Percentiles rank a stretch among this genome's conserved stretches.
Evolutionary conservation across 2,113 vertebrate genomes (phyloP).

Genomic region (Boulengeromyrus knoepffleri): DNA sequence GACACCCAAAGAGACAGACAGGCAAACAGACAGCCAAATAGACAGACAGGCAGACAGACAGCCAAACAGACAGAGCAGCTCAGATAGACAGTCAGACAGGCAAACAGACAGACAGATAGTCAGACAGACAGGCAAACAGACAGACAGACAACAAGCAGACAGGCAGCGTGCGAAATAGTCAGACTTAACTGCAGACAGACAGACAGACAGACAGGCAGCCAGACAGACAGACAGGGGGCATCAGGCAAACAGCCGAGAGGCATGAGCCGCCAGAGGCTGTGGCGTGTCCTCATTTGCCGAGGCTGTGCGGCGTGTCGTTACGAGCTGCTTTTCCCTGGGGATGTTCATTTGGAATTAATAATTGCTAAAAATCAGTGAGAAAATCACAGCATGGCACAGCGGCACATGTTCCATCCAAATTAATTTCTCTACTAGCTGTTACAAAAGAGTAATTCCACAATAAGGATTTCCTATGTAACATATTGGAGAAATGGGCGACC

Average conservation of each 20-base stretch:
- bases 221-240: not conserved
- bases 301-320: not conserved
- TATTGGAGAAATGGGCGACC: not conserved
- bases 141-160: too few species aligned
- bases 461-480: not conserved
- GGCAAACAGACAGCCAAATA: not conserved
- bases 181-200: not conserved
- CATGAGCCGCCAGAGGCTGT: not conserved
- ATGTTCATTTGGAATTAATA: not conserved
- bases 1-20: not conserved
- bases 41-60: not conserved
- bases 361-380: not conserved
- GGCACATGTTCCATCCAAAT: not conserved
- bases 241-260: not conserved
- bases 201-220: not conserved
- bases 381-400: not conserved
- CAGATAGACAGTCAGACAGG: not conserved
- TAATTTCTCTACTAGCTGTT: not conserved
- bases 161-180: too few species aligned
- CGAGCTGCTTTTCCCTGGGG: not conserved
- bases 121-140: not conserved
- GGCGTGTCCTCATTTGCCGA: not conserved
- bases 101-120: not conserved
- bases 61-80: not conserved
- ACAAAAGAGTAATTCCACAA: not conserved